Conservation (phyloP, 2,113 vertebrate genomes). For the Tautogolabrus adspersus region DNA sequence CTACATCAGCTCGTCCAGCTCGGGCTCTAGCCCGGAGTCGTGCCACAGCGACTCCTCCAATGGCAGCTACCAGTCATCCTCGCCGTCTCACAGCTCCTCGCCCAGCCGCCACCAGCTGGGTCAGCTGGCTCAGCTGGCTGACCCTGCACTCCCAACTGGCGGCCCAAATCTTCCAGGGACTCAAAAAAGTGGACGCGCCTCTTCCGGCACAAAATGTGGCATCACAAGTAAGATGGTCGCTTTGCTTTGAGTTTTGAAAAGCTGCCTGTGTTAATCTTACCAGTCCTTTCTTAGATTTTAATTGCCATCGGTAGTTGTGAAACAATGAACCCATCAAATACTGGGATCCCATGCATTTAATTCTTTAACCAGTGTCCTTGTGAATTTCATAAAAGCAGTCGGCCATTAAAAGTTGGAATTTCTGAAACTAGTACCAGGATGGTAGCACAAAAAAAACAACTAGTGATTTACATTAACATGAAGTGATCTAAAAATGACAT, state of each 20-base stretch:
- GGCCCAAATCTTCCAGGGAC: conserved; percentile 77
- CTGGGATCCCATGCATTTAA: too few species aligned
- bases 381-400: too few species aligned
- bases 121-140: conserved; percentile 43
- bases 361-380: too few species aligned
- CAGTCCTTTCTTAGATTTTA: background rate
- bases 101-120: conserved; percentile 73
- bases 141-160: background rate
- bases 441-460: too few species aligned
- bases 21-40: conserved; percentile 92
- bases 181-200: conserved; percentile 85
- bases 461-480: too few species aligned
- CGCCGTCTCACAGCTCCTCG: conserved; percentile 86
- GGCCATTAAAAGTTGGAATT: too few species aligned
- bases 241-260: background rate
- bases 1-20: conserved; percentile 94
- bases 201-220: conserved; percentile 84
- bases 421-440: too few species aligned
- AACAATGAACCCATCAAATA: too few species aligned
- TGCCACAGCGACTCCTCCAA: conserved; percentile 96
- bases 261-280: background rate
- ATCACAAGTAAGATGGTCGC: conserved; percentile 89
- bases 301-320: too few species aligned
- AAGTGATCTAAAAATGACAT: too few species aligned
- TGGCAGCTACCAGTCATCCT: conserved; percentile 92